A percentile compares a stretch with the other conserved stretches of the same genome.
Evolutionary conservation across 2,797 vertebrate species (phyloP).

Genomic region (Acipenser ruthenus): DNA sequence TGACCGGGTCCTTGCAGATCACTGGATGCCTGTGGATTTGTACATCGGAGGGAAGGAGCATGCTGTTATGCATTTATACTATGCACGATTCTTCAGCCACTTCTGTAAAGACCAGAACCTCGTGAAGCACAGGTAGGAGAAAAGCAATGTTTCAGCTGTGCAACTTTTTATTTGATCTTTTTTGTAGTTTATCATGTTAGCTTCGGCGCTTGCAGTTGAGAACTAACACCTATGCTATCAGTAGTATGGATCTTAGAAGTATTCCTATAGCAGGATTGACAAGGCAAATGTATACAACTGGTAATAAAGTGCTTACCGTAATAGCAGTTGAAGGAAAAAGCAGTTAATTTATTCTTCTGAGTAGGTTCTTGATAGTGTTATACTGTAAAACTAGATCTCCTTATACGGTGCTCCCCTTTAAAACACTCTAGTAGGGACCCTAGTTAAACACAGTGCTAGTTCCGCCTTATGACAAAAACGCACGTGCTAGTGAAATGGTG

Average conservation of each 20-base stretch:
- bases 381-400: too few species aligned
- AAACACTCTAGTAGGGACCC: too few species aligned
- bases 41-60: constrained; percentile 96
- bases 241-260: too few species aligned
- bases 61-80: constrained; percentile 95
- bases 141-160: constrained; percentile 30
- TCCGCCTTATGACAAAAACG: not conserved
- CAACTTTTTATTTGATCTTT: constrained; percentile 18
- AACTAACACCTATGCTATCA: constrained; percentile 12
- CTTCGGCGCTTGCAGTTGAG: constrained; percentile 16
- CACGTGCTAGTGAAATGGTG: constrained; percentile 23
- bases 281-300: too few species aligned
- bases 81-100: constrained; percentile 86
- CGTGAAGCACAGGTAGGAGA: constrained; percentile 71
- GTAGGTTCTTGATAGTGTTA: too few species aligned
- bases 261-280: too few species aligned
- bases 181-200: constrained; percentile 7
- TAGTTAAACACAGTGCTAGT: too few species aligned
- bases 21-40: constrained; percentile 93
- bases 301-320: too few species aligned
- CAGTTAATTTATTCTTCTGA: too few species aligned
- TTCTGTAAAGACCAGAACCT: constrained; percentile 83
- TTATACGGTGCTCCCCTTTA: too few species aligned
- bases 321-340: too few species aligned
- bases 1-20: constrained; percentile 57